phyloP scores from a whole-genome alignment of 2,113 vertebrate genomes.

The Amphilophus citrinellus region DNA sequence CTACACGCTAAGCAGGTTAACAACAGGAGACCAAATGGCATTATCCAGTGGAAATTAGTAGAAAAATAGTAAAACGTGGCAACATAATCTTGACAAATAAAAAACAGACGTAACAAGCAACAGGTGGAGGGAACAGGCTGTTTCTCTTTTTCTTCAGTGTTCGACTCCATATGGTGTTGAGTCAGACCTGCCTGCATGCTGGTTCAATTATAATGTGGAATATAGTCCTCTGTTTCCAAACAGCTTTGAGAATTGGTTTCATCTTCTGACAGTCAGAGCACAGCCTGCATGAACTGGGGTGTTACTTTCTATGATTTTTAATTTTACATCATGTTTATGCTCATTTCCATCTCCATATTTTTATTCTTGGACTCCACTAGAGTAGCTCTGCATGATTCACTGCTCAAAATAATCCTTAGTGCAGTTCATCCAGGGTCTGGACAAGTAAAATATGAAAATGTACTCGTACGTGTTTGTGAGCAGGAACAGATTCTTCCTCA shows the following conservation, averaged over 20 bases:
- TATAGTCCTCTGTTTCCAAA: constrained; percentile 15
- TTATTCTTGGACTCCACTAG: neutral
- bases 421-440: neutral
- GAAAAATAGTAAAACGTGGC: neutral
- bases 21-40: neutral
- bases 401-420: constrained; percentile 10
- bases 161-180: constrained; percentile 35
- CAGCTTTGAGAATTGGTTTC: neutral
- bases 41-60: neutral
- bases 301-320: neutral
- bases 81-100: constrained; percentile 3
- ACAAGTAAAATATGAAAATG: neutral
- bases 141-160: neutral
- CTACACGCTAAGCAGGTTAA: neutral
- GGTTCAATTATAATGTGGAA: neutral
- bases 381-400: neutral
- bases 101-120: constrained; percentile 13
- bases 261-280: neutral
- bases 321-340: neutral
- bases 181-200: constrained; percentile 21
- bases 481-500: too few relatives aligned
- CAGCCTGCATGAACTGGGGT: neutral
- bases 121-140: constrained; percentile 35
- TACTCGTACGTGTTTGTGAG: too few relatives aligned
- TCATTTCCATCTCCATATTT: neutral